These are phyloP conservation scores for Columba livia DNA, from an alignment of 2,113 vertebrate genomes.

Conservation along the genomic window DNA sequence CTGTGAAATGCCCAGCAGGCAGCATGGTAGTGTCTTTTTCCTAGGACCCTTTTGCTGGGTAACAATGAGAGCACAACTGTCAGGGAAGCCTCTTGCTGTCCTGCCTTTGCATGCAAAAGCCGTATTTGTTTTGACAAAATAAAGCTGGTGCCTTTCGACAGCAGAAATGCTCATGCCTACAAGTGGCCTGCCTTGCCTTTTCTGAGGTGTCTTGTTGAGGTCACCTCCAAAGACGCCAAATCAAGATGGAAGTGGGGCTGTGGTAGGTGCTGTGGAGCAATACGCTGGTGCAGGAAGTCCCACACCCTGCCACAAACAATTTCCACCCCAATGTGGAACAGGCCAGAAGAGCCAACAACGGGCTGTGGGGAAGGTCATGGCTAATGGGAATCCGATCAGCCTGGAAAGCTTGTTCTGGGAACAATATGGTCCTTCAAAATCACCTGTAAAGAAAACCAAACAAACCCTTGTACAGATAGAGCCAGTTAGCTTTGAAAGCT, in stretches of 20 bases:
- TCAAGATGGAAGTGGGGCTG: fast-evolving
- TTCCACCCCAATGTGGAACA: not conserved
- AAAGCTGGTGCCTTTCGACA: not conserved
- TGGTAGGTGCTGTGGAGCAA: not conserved
- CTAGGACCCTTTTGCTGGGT: not conserved
- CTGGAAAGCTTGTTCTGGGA: not conserved
- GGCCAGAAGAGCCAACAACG: not conserved
- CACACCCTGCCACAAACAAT: not conserved
- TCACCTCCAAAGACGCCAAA: not conserved
- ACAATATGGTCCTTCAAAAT: not conserved
- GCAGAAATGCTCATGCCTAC: not conserved
- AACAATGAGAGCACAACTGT: not conserved
- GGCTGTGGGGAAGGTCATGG: not conserved
- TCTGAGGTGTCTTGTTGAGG: not conserved
- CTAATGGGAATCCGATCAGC: not conserved
- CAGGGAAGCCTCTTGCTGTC: not conserved
- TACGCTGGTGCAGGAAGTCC: not conserved
- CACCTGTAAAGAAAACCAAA: not conserved
- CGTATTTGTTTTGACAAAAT: not conserved
- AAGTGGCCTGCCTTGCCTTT: not conserved
- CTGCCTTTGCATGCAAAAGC: not conserved
- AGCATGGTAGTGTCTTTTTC: not conserved
- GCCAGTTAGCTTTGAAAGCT: not conserved
- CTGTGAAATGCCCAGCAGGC: not conserved
- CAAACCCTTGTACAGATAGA: not conserved